These are phyloP conservation scores for Notarius quadriscutis DNA, from an alignment of 2,113 vertebrate genomes.

Conservation along the genomic window DNA sequence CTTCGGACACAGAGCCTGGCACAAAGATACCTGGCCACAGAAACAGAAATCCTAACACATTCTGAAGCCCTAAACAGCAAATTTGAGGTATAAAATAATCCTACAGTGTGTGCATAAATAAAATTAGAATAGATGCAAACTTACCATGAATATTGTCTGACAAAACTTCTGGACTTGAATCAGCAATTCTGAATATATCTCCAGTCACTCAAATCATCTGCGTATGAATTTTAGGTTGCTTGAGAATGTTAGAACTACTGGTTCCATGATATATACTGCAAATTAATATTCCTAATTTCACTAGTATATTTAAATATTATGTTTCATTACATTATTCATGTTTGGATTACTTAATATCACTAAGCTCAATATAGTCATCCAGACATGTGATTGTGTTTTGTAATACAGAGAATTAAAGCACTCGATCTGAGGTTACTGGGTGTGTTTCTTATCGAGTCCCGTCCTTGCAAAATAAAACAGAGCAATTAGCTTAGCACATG, in stretches of 20 bases:
- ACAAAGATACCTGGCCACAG: no score
- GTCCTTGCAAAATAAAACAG: neutral
- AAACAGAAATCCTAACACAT: no score
- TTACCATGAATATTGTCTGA: neutral
- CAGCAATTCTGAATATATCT: neutral
- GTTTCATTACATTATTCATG: neutral
- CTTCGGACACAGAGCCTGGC: no score
- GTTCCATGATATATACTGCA: no score
- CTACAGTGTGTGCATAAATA: no score
- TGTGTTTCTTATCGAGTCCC: neutral
- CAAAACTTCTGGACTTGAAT: neutral
- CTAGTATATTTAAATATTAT: neutral
- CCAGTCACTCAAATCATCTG: neutral
- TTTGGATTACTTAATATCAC: neutral
- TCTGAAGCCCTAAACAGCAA: no score
- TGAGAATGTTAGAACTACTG: neutral
- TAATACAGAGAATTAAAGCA: neutral
- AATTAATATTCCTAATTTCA: neutral
- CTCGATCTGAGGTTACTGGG: neutral
- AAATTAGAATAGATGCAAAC: no score
- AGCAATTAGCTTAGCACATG: neutral
- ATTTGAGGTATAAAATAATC: no score
- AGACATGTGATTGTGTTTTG: neutral
- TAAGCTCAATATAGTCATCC: neutral
- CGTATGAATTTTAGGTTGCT: neutral